Evolutionary conservation across 2,888 invertebrate genomes (phyloP).

Genomic region (Dolomedes plantarius): DNA sequence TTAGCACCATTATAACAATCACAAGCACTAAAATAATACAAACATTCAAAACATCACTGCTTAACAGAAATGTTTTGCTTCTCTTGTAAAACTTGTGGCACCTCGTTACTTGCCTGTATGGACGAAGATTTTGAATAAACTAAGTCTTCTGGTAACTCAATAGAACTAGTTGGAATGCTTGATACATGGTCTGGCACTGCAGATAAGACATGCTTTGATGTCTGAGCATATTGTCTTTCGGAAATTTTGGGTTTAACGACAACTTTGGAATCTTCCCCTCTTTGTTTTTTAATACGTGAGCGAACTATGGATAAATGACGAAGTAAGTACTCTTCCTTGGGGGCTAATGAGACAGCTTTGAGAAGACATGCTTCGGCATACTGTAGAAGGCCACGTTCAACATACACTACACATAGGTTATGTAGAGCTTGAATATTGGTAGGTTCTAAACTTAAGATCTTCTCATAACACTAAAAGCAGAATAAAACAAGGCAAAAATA

Average conservation of each 20-base stretch:
- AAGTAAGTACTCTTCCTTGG: constrained; percentile 92
- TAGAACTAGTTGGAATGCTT: constrained; percentile 34
- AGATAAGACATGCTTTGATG: neutral
- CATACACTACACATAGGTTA: constrained; percentile 96
- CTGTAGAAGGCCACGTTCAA: constrained; percentile 91
- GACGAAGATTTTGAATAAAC: constrained; percentile 35
- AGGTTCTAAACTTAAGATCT: constrained; percentile 90
- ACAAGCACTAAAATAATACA: neutral
- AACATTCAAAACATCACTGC: constrained; percentile 24
- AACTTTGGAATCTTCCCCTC: neutral
- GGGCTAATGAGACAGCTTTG: constrained; percentile 85
- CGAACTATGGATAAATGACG: constrained; percentile 93
- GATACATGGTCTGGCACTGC: neutral
- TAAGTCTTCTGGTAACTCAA: constrained; percentile 25
- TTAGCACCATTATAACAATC: neutral
- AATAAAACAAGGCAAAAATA: neutral
- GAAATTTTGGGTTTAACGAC: neutral
- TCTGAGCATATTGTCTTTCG: neutral
- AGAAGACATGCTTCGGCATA: constrained; percentile 90
- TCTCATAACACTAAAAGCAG: constrained; percentile 87
- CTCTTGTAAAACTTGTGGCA: constrained; percentile 3
- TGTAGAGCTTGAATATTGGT: constrained; percentile 95
- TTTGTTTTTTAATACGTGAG: constrained; percentile 79
- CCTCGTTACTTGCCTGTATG: neutral
- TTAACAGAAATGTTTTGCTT: constrained; percentile 48